A percentile compares a stretch with the other conserved stretches of the same genome.
These are phyloP conservation scores for Bombus ignitus DNA, from an alignment of 1,140 invertebrate genomes.

Conservation along the genomic window DNA sequence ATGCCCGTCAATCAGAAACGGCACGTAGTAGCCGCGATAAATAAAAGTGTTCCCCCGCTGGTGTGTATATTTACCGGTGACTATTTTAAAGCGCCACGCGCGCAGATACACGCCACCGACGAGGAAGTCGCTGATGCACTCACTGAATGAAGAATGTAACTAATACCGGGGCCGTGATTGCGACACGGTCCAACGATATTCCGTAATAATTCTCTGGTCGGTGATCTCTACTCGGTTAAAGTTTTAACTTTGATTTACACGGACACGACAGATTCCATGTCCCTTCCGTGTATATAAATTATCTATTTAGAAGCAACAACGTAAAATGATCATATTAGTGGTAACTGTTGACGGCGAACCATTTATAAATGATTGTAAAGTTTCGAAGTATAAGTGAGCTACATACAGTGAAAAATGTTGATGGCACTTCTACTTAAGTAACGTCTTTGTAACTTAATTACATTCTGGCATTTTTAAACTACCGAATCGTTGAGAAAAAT, in stretches of 20 bases:
- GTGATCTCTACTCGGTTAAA: conserved; percentile 31
- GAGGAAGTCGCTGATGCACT: conserved; percentile 41
- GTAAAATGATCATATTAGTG: not conserved
- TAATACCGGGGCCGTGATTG: conserved; percentile 33
- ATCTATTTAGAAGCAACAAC: conserved; percentile 46
- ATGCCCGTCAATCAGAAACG: conserved; percentile 47
- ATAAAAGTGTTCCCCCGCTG: conserved; percentile 48
- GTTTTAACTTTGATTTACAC: not conserved
- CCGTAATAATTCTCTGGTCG: conserved; percentile 45
- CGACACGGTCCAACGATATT: conserved; percentile 34
- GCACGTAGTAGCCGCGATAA: conserved; percentile 41
- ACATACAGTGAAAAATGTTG: not conserved
- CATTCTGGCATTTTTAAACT: not conserved
- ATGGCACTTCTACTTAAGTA: not conserved
- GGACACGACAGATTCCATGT: conserved; percentile 32
- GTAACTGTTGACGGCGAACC: not conserved
- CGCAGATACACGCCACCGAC: conserved; percentile 25
- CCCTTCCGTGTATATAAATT: conserved; percentile 3
- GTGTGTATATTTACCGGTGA: conserved; percentile 53
- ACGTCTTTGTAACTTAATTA: not conserved
- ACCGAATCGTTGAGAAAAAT: not conserved
- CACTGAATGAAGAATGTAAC: conserved; percentile 53
- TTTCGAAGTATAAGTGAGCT: not conserved
- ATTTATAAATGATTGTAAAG: not conserved
- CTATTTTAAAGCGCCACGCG: conserved; percentile 60